Conservation (phyloP, 2,113 vertebrate species). For the Paedocypris sp. region DNA sequence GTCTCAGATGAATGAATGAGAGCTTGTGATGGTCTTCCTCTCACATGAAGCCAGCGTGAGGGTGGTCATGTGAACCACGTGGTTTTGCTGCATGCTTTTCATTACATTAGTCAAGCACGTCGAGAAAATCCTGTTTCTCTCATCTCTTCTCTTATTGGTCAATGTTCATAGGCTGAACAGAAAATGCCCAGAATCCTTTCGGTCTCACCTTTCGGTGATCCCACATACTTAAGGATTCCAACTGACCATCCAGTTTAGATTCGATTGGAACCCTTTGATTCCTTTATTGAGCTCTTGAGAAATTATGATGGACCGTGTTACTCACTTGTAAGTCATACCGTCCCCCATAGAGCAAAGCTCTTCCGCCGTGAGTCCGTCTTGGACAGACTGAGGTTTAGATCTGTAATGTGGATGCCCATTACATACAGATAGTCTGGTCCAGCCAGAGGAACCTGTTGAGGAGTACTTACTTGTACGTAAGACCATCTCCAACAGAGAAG, state of each 20-base stretch:
- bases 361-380: slow-evolving; percentile 66
- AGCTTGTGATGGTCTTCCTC: not conserved
- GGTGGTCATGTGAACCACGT: slow-evolving; percentile 34
- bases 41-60: slow-evolving; percentile 42
- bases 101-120: too few species aligned
- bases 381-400: slow-evolving; percentile 64
- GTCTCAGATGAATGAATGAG: slow-evolving; percentile 16
- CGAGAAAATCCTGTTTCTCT: not conserved
- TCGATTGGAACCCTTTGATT: not conserved
- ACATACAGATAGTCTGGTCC: slow-evolving; percentile 40
- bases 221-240: not conserved
- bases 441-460: not conserved
- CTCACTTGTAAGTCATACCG: slow-evolving; percentile 74
- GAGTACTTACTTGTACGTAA: slow-evolving; percentile 81
- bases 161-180: too few species aligned
- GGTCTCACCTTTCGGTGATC: not conserved
- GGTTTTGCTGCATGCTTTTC: slow-evolving; percentile 11
- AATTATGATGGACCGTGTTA: slow-evolving; percentile 55
- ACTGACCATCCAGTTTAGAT: not conserved
- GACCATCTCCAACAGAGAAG: slow-evolving; percentile 78
- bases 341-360: slow-evolving; percentile 69
- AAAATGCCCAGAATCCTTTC: too few species aligned
- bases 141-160: too few species aligned
- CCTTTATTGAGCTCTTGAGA: slow-evolving; percentile 1
- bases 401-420: slow-evolving; percentile 60